Evolutionary conservation across 2,113 vertebrate species (phyloP).

Genomic region (Rattus rattus): DNA sequence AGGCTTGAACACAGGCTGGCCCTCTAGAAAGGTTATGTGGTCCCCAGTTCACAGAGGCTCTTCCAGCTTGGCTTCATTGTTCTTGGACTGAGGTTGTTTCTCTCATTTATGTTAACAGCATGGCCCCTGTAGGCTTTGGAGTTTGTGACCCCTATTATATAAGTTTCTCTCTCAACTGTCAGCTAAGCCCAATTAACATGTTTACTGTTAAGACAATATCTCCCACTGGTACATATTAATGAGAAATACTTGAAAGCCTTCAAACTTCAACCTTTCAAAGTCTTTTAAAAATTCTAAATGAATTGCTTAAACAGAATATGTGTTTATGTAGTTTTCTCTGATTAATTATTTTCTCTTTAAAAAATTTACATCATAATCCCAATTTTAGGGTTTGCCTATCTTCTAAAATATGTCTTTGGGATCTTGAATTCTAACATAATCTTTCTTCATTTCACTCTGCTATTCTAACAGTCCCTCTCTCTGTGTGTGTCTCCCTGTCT

Average conservation of each 20-base stretch:
- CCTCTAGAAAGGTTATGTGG: conserved; percentile 39
- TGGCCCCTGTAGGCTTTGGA: conserved; percentile 3
- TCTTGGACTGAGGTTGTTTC: conserved; percentile 50
- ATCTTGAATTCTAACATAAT: background rate
- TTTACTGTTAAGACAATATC: conserved; percentile 73
- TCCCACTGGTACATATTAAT: conserved; percentile 71
- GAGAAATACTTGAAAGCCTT: conserved; percentile 66
- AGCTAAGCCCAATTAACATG: conserved; percentile 71
- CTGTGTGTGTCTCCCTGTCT: background rate
- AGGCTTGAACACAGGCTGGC: background rate
- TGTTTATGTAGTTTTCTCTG: conserved; percentile 1
- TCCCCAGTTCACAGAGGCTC: conserved; percentile 29
- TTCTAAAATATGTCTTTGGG: background rate
- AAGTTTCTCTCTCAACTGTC: conserved; percentile 71
- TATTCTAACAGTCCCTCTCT: background rate
- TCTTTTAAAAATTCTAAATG: background rate
- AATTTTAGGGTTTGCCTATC: background rate
- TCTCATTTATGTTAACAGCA: conserved; percentile 48
- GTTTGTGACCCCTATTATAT: conserved; percentile 70
- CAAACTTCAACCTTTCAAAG: conserved; percentile 65
- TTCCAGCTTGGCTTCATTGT: background rate
- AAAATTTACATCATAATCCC: background rate
- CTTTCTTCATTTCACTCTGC: background rate
- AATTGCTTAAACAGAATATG: background rate
- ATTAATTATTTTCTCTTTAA: background rate